Conservation (phyloP, 2,888 invertebrate species). For the Troides oblongomaculatus region DNA sequence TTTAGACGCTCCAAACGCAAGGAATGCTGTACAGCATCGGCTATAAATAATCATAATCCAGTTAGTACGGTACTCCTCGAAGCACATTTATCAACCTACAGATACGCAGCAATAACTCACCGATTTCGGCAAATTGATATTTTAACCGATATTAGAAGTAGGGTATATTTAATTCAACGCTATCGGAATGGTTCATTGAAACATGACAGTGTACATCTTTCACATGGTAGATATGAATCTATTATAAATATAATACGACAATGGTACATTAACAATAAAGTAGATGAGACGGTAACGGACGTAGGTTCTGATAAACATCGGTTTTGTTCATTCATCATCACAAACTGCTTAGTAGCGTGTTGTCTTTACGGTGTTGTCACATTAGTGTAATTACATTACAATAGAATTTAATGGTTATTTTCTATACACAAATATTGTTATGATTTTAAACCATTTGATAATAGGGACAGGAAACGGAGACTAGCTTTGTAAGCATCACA, state of each 20-base stretch:
- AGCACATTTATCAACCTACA: conserved; percentile 71
- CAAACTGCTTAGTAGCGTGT: conserved; percentile 22
- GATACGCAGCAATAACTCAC: conserved; percentile 69
- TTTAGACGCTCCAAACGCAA: conserved; percentile 66
- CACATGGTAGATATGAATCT: conserved; percentile 56
- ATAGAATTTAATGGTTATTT: not conserved
- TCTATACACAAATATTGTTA: not conserved
- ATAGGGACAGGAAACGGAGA: not conserved
- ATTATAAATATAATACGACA: conserved; percentile 69
- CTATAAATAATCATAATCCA: conserved; percentile 57
- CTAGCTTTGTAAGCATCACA: not conserved
- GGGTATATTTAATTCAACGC: conserved; percentile 41
- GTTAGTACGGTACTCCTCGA: conserved; percentile 70
- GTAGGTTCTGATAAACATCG: conserved; percentile 51
- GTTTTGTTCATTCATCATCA: conserved; percentile 63
- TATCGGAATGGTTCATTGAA: conserved; percentile 40
- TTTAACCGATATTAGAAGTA: conserved; percentile 51
- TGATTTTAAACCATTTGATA: not conserved
- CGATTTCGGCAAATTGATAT: conserved; percentile 70
- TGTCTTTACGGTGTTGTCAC: conserved; percentile 14
- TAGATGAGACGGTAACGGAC: conserved; percentile 53
- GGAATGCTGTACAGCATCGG: conserved; percentile 44
- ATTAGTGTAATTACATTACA: conserved; percentile 17
- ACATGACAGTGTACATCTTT: conserved; percentile 46
- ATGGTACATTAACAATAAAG: conserved; percentile 65